A percentile compares a stretch with the other conserved stretches of the same genome.
Evolutionary conservation across 92 coral and sea anemone genomes (phyloP).

Genomic region (Metridium senile): DNA sequence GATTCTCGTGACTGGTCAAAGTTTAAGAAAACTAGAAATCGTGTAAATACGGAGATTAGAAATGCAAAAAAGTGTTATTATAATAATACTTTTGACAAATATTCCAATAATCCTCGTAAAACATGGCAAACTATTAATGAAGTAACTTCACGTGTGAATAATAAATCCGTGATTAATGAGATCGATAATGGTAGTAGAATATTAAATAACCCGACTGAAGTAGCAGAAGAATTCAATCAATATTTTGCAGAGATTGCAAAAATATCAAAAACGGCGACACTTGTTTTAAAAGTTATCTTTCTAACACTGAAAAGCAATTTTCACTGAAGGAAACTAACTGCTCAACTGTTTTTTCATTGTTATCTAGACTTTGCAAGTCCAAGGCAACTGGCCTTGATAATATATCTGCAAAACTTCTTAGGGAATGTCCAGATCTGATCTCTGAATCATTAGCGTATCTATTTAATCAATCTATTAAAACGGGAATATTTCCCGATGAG

Average conservation of each 20-base stretch:
- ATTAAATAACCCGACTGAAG: constrained; percentile 9
- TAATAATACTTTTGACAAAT: constrained; percentile 36
- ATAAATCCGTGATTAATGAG: not conserved
- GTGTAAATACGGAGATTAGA: constrained; percentile 38
- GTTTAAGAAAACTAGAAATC: constrained; percentile 37
- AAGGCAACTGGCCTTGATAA: constrained; percentile 64
- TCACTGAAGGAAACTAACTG: constrained; percentile 11
- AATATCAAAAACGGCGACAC: constrained; percentile 11
- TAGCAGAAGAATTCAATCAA: constrained; percentile 43
- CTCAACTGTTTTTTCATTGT: constrained; percentile 42
- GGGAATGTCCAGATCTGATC: constrained; percentile 58
- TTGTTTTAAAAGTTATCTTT: not conserved
- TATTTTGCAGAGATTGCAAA: constrained; percentile 43
- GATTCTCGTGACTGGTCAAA: constrained; percentile 21
- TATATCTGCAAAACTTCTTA: constrained; percentile 50
- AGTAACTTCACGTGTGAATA: constrained; percentile 17
- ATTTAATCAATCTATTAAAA: constrained; percentile 42
- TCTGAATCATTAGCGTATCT: constrained; percentile 28
- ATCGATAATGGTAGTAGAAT: not conserved
- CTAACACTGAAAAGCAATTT: not conserved
- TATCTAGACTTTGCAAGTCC: constrained; percentile 60
- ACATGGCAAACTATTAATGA: constrained; percentile 57
- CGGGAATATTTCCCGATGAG: constrained; percentile 58
- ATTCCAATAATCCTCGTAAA: constrained; percentile 29
- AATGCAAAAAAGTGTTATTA: constrained; percentile 32